Evolutionary conservation across 1,140 invertebrate genomes (phyloP).

Genomic region (Eumeta japonica): DNA sequence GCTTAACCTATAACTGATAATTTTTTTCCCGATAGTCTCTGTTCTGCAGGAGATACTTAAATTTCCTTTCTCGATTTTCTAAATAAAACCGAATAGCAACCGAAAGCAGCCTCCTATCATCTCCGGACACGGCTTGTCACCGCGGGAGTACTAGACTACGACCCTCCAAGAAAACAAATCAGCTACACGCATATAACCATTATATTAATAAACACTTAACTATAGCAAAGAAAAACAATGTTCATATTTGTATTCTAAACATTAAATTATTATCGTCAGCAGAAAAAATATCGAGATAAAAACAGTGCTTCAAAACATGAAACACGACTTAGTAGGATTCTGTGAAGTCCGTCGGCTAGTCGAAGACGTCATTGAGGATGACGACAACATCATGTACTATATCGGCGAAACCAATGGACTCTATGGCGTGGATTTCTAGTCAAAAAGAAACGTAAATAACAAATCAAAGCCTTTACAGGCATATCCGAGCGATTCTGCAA

Average conservation of each 20-base stretch:
- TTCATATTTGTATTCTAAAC: constrained; percentile 19
- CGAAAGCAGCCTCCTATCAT: too few relatives aligned
- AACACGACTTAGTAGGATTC: constrained; percentile 22
- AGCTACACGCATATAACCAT: too few relatives aligned
- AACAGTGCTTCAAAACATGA: constrained; percentile 18
- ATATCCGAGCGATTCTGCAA: constrained; percentile 21
- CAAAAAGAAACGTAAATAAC: constrained; percentile 15
- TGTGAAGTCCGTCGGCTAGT: constrained; percentile 18
- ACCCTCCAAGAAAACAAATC: too few relatives aligned
- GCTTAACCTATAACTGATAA: too few relatives aligned
- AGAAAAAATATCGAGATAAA: constrained; percentile 19
- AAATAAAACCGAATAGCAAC: too few relatives aligned
- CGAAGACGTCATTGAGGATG: constrained; percentile 18
- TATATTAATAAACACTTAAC: too few relatives aligned
- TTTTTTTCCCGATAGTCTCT: too few relatives aligned
- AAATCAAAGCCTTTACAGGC: constrained; percentile 17
- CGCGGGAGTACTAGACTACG: too few relatives aligned
- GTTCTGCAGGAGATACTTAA: too few relatives aligned
- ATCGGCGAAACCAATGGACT: constrained; percentile 20
- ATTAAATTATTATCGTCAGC: constrained; percentile 17
- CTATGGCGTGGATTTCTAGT: constrained; percentile 21
- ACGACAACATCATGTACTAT: constrained; percentile 21
- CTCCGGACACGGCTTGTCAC: too few relatives aligned
- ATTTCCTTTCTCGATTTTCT: too few relatives aligned
- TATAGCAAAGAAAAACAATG: constrained; percentile 11